Conservation (phyloP, 2,113 vertebrate genomes). For the Ondatra zibethicus region DNA sequence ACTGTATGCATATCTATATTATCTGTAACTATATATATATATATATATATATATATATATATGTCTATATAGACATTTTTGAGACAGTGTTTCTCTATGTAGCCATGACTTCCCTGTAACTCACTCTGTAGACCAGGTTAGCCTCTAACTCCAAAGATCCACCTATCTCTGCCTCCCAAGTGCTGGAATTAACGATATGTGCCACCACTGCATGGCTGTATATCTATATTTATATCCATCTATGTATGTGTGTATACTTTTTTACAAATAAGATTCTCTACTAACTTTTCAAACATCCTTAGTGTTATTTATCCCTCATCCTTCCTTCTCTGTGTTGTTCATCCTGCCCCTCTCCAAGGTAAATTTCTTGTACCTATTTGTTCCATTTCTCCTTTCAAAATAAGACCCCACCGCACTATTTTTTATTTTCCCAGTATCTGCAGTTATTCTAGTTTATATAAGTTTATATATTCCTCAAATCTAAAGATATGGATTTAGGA, state of each 20-base stretch:
- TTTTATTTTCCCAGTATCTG: neutral
- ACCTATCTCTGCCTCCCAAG: too few species aligned
- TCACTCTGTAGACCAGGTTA: too few species aligned
- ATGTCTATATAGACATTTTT: neutral
- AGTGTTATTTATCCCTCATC: neutral
- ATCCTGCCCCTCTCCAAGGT: neutral
- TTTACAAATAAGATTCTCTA: neutral
- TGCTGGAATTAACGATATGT: too few species aligned
- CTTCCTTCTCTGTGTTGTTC: neutral
- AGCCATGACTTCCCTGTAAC: too few species aligned
- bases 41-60: neutral
- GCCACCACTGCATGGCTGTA: too few species aligned
- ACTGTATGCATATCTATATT: neutral
- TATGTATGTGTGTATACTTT: neutral
- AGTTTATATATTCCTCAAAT: neutral
- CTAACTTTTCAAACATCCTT: neutral
- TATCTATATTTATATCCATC: neutral
- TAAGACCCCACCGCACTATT: neutral
- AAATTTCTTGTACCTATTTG: neutral
- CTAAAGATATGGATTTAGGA: neutral
- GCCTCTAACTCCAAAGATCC: too few species aligned
- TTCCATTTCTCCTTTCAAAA: too few species aligned
- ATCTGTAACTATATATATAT: neutral
- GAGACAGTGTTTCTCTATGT: too few species aligned
- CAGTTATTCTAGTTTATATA: neutral